phyloP scores from a whole-genome alignment of 2,113 vertebrate genomes.

The Struthio camelus region DNA sequence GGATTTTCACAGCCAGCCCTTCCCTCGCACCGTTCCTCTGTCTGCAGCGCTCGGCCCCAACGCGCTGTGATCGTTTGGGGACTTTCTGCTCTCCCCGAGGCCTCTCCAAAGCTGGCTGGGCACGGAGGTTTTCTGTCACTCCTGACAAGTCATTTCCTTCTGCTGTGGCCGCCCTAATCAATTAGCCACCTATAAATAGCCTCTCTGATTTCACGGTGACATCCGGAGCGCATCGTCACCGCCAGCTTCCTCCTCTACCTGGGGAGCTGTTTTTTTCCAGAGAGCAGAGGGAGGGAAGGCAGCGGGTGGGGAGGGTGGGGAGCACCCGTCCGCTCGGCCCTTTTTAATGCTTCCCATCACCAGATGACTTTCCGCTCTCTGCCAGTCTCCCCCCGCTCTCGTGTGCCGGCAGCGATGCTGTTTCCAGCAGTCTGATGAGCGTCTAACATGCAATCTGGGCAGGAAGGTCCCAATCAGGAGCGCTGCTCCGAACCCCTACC shows the following conservation, averaged over 20 bases:
- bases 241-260: conserved; percentile 44
- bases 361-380: not conserved
- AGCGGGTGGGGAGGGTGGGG: not conserved
- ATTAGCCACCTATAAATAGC: conserved; percentile 48
- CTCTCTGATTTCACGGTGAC: conserved; percentile 30
- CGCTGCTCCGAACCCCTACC: not conserved
- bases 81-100: not conserved
- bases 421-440: not conserved
- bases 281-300: not conserved
- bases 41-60: not conserved
- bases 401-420: not conserved
- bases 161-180: conserved; percentile 25
- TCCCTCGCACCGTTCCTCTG: not conserved
- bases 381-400: not conserved
- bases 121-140: not conserved
- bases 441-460: not conserved
- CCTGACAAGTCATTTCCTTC: conserved; percentile 56
- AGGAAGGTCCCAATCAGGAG: not conserved
- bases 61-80: not conserved
- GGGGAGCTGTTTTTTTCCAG: conserved; percentile 6
- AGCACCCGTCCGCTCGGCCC: not conserved
- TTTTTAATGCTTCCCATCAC: conserved; percentile 11
- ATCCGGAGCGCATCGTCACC: not conserved
- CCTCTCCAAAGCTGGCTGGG: not conserved
- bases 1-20: not conserved